A percentile compares a stretch with the other conserved stretches of the same genome.
Evolutionary conservation across 2,113 vertebrate species (phyloP).

Genomic region (Elgaria multicarinata): DNA sequence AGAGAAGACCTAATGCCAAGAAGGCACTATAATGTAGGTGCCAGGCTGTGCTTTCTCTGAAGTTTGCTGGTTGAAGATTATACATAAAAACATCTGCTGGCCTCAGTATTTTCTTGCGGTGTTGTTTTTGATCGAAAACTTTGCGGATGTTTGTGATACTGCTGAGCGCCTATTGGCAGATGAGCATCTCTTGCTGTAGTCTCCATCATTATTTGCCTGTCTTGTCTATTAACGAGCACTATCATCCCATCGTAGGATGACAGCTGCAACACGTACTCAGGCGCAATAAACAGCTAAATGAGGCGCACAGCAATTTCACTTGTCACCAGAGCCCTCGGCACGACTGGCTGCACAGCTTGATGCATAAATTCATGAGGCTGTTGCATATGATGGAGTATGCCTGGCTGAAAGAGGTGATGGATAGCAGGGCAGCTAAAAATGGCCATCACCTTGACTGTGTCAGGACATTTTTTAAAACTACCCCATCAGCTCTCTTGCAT

Average conservation of each 20-base stretch:
- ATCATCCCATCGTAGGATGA: conserved; percentile 87
- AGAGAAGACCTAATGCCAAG: conserved; percentile 28
- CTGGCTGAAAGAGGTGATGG: conserved; percentile 88
- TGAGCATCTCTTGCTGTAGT: conserved; percentile 85
- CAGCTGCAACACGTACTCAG: conserved; percentile 89
- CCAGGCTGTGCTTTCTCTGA: conserved; percentile 59
- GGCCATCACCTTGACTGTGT: conserved; percentile 90
- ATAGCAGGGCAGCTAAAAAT: conserved; percentile 88
- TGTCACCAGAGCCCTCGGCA: conserved; percentile 88
- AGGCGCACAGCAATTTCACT: conserved; percentile 90
- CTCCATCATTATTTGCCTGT: conserved; percentile 89
- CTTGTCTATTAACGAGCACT: conserved; percentile 89
- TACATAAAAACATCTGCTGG: conserved; percentile 54
- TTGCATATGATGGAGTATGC: conserved; percentile 89
- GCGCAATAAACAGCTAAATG: conserved; percentile 90
- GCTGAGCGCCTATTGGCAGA: conserved; percentile 85
- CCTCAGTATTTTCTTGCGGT: conserved; percentile 78
- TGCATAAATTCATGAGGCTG: conserved; percentile 91
- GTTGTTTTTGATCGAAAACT: conserved; percentile 85
- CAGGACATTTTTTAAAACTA: conserved; percentile 89
- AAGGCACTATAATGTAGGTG: conserved; percentile 40
- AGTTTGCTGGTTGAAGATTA: conserved; percentile 65
- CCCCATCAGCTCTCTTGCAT: conserved; percentile 83
- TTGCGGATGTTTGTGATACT: conserved; percentile 84
- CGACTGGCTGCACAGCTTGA: conserved; percentile 88